Evolutionary conservation across 2,888 invertebrate genomes (phyloP).

Genomic region (Amiota communis): DNA sequence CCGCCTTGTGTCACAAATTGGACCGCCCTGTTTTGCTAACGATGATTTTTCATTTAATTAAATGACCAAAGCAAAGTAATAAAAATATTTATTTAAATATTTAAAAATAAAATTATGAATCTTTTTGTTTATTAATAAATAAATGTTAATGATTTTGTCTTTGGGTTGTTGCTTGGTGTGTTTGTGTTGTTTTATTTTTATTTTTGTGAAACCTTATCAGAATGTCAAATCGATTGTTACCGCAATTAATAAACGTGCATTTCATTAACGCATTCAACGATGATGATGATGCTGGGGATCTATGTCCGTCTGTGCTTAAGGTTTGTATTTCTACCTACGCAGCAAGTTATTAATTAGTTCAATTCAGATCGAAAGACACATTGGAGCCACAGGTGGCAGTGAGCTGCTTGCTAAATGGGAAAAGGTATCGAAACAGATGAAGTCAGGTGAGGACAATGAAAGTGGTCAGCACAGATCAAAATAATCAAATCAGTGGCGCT

Average conservation of each 20-base stretch:
- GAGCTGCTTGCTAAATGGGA: neutral
- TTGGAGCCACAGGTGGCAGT: constrained; percentile 63
- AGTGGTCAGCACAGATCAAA: constrained; percentile 65
- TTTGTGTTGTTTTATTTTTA: constrained; percentile 21
- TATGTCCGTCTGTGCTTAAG: constrained; percentile 13
- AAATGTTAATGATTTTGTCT: constrained; percentile 28
- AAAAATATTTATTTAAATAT: neutral
- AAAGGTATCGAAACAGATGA: constrained; percentile 36
- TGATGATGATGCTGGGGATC: constrained; percentile 35
- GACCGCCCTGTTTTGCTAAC: too few relatives aligned
- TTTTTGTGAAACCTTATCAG: constrained; percentile 47
- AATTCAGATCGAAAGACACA: constrained; percentile 51
- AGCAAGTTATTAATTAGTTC: constrained; percentile 67
- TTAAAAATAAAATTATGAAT: constrained; percentile 12
- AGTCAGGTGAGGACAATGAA: constrained; percentile 38
- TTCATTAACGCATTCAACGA: constrained; percentile 53
- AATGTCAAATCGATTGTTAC: constrained; percentile 65
- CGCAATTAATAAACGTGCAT: constrained; percentile 63
- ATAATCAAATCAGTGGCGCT: constrained; percentile 64
- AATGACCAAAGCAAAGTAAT: too few relatives aligned
- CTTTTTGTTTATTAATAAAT: neutral
- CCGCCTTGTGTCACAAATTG: too few relatives aligned
- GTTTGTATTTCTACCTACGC: constrained; percentile 32
- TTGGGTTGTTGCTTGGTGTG: constrained; percentile 13
- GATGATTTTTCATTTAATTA: too few relatives aligned